phyloP scores from a whole-genome alignment of 2,797 vertebrate genomes.

The Chromis chromis region DNA sequence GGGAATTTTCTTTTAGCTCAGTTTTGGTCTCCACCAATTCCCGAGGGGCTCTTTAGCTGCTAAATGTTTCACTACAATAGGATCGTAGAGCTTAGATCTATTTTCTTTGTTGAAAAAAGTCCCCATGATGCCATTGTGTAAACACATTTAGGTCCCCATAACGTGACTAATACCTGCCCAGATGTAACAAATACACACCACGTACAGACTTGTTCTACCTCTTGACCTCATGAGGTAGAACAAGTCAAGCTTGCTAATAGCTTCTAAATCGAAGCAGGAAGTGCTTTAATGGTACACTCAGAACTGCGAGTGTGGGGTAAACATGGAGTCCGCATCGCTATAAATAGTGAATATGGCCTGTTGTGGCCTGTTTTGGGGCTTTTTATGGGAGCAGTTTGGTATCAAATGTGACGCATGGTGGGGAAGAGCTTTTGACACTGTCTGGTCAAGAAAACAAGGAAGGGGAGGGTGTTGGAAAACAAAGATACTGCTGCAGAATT shows the following conservation, averaged over 20 bases:
- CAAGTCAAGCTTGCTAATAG: constrained; percentile 69
- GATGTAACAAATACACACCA: not conserved
- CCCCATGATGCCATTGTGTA: too few species aligned
- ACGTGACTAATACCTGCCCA: too few species aligned
- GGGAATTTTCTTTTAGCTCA: not conserved
- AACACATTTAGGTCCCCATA: too few species aligned
- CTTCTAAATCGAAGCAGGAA: constrained; percentile 65
- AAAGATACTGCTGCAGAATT: not conserved
- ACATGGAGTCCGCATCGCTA: constrained; percentile 50
- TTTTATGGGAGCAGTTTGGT: constrained; percentile 33
- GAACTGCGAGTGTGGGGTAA: constrained; percentile 51
- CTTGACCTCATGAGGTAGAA: constrained; percentile 52
- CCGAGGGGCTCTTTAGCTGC: not conserved
- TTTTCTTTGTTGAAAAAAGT: too few species aligned
- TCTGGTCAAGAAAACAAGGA: constrained; percentile 27
- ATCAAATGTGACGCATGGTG: constrained; percentile 41
- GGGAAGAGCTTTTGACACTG: constrained; percentile 28
- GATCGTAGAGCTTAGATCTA: too few species aligned
- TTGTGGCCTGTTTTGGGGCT: constrained; percentile 42
- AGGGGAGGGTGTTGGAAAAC: not conserved
- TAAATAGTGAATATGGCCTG: constrained; percentile 66
- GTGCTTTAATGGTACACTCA: constrained; percentile 64
- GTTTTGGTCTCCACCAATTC: not conserved
- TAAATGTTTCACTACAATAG: not conserved
- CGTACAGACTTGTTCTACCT: constrained; percentile 39